Evolutionary conservation across 2,113 vertebrate species (phyloP), one percentile per base, ranked within the genome.

Genomic region (Oxygymnocypris stewartii): DNA sequence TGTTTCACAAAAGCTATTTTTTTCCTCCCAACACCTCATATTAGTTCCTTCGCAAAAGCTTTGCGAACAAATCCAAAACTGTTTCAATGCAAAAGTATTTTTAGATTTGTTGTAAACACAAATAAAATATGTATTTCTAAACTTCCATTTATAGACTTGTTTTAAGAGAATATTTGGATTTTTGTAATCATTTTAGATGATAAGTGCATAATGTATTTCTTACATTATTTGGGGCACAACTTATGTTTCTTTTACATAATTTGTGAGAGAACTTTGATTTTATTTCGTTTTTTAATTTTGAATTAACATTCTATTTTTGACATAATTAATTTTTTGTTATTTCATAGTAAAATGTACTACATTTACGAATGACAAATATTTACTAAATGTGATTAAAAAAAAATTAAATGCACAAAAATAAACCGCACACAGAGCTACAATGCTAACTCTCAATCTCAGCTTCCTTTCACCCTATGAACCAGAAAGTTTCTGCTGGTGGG

Each of bases 381-480:
- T 42, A 40, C 16, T 40, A 40, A 4, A 40, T 42, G 23, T 13
- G 4, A 44, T n/a, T n/a, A n/a, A 2, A 40, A 11, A 42, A 2
- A 42, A 13, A 44, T 44, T n/a, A n/a, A 74, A 44, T 13, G 20
- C n/a, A 2, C 11, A 25, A 10, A 42, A 25, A 75, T 25, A 1
- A 25, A 25, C 40, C 5, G 1, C 3, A 6, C 11, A 44, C 11
- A 75, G 23, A 25, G 73, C 40, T 73, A 73, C 35, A 73, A 40
- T 40, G 18, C 9, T 75, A 75, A 31, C 63, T 6, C 11, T 28
- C 63, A 14, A 67, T 75, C 23, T 47, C 20, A 25, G 40, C 37
- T 25, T 47, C 73, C 40, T n/a, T 59, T 79, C 65, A 74, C 65
- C 61, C 67, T 61, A 61, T n/a, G 31, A 69, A 77, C 16, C 44